phyloP scores from a whole-genome alignment of 92 coral and sea anemone genomes.

The Heliopora coerulea region DNA sequence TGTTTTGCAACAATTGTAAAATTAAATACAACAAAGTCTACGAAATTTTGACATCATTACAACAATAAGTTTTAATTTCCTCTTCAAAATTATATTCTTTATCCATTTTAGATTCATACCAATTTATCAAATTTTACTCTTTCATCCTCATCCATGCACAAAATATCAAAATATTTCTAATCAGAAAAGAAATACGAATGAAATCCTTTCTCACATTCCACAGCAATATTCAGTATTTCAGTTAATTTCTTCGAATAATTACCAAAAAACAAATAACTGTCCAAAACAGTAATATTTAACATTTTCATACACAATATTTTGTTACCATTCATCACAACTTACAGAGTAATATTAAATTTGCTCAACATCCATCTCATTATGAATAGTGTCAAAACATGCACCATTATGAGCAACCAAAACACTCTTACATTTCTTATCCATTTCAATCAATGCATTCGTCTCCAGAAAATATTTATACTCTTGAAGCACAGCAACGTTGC shows the following conservation, averaged over 20 bases:
- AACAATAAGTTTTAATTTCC: constrained; percentile 28
- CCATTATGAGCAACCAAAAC: constrained; percentile 39
- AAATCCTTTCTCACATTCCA: no score
- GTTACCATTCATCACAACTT: no score
- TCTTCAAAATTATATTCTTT: constrained; percentile 6
- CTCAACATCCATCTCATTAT: background rate
- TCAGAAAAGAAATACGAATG: no score
- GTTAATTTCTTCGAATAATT: no score
- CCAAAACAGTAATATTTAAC: no score
- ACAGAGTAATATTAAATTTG: no score
- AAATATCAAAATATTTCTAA: constrained; percentile 12
- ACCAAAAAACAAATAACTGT: no score
- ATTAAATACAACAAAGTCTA: constrained; percentile 26
- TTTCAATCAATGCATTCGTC: background rate
- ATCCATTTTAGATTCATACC: constrained; percentile 21
- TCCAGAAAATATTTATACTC: constrained; percentile 22
- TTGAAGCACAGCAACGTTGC: background rate
- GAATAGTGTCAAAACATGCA: constrained; percentile 18
- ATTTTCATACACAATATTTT: no score
- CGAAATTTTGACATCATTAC: constrained; percentile 17
- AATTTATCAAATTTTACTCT: background rate
- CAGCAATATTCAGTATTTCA: no score
- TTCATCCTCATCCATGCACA: background rate
- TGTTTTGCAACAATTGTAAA: background rate
- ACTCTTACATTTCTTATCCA: background rate